These are phyloP conservation scores for Thomomys bottae DNA, from an alignment of 2,113 vertebrate species.

Conservation along the genomic window DNA sequence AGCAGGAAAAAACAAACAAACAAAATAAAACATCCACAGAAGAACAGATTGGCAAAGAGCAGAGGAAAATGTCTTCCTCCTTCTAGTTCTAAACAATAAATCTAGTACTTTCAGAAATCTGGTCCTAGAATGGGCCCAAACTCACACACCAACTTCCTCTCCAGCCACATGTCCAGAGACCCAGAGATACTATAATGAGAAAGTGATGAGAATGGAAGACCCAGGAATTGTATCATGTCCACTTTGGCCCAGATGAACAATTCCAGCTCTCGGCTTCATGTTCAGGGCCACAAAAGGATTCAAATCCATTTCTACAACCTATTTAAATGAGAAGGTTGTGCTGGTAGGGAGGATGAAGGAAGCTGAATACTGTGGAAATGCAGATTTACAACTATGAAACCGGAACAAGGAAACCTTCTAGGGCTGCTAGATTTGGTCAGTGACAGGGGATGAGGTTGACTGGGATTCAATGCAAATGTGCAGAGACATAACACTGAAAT, in stretches of 20 bases:
- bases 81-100: background rate
- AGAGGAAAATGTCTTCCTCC: background rate
- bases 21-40: too few relatives aligned
- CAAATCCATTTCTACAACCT: rapidly evolving
- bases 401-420: too few relatives aligned
- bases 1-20: background rate
- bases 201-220: rapidly evolving
- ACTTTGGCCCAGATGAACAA: rapidly evolving
- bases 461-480: too few relatives aligned
- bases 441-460: too few relatives aligned
- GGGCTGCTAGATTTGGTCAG: too few relatives aligned
- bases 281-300: rapidly evolving
- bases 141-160: background rate
- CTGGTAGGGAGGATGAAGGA: too few relatives aligned
- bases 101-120: rapidly evolving
- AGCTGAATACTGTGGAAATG: too few relatives aligned
- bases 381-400: too few relatives aligned
- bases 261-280: rapidly evolving
- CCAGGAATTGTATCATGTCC: background rate
- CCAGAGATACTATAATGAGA: background rate
- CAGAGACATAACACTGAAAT: too few relatives aligned
- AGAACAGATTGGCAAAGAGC: background rate
- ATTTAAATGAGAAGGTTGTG: too few relatives aligned
- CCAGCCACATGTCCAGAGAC: background rate
- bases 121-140: background rate